Base-by-base conservation (phyloP, 2,797 vertebrate genomes). In the Trachops cirrhosus region DNA sequence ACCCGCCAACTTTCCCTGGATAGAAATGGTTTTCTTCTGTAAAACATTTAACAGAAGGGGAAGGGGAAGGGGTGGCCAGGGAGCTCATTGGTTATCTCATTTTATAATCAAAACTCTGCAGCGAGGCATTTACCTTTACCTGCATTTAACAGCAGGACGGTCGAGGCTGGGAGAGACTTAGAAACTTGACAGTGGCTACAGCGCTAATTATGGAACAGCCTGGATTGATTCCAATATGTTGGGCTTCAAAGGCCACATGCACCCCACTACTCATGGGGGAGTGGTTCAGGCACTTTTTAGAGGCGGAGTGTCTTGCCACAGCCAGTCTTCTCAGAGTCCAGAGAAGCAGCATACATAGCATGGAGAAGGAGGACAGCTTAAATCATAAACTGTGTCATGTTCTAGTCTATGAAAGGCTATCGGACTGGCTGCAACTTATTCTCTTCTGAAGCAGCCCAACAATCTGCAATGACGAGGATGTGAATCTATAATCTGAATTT, bases 401-500 rank as follows among this genome's bases (percentile, higher is more conserved):
- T 74, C 48, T 75, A 37, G 37, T 46, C 93, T 90, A n/a, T 71
- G 46, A 86, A 90, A 91, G 48, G 29, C 46, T 37, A 8, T 67
- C 54, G 85, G 34, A 50, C 46, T 70, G 52, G 39, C 70, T 71
- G 79, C 46, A 5, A 83, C 59, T 95, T 96, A n/a, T 96, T 80
- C 59, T 94, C 59, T 93, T 92, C 71, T 91, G 86, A 95, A 98
- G 41, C 34, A 96, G 52, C 79, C 78, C 77, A 37, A 74, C 96
- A 92, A 97, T 95, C 89, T 96, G 10, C 93, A 95, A 95, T 96
- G 86, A 96, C 0, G 92, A 83, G 44, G 34, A 96, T 96, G 97
- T 98, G 82, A 95, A 96, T 98, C 78, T 75, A 68, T 98, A 97
- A 98, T 97, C 88, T 97, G 96, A 97, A 95, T 98, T 98, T 98